Base-by-base conservation (phyloP, 2,797 vertebrate species). In the Philypnodon macrostomus region DNA sequence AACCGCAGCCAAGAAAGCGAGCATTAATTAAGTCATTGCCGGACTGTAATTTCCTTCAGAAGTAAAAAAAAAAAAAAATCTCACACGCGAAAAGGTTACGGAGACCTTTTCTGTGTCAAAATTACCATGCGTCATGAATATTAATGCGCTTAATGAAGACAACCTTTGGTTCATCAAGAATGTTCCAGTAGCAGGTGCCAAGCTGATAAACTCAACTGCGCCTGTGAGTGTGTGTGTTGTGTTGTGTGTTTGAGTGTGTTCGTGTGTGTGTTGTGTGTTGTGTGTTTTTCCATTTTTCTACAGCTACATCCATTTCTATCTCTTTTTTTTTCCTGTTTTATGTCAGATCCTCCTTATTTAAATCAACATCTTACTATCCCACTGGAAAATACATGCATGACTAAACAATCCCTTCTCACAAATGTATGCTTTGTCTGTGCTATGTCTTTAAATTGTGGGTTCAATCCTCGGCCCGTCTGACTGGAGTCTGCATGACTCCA, bases 21-120 rank as follows among this genome's bases (percentile, higher is more conserved):
- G 95, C 95, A 95, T 97, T 98, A 98, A 98, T 98, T 98, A 98
- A 98, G 96, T 97, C 96, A 95, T 98, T 93, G 96, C 95, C 93
- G 95, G 96, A 98, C 96, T 97, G 95, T 98, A 98, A 98, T 98
- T 98, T 98, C 93, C 96, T 96, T 93, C 93, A 98, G 96, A 98
- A 98, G 95, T 97, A 96, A 96, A 97, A 95, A 95, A 96, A 82
- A 27, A 27, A 4, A 32, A 41, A 40, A 40, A 15, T 23, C 87
- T 89, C 89, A 87, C 90, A 97, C 94, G 88, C 94, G 95, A 96
- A 98, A 98, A 98, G 96, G 96, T 98, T 98, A 98, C 94, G 87
- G 92, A 98, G 96, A 98, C 96, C 95, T 98, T 98, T 98, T 95
- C 94, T 94, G 93, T 98, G 96, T 98, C 96, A 98, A 93, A 98